Evolutionary conservation across 2,797 vertebrate genomes (phyloP), one percentile per base, ranked within the genome.

Genomic region (Alca torda): DNA sequence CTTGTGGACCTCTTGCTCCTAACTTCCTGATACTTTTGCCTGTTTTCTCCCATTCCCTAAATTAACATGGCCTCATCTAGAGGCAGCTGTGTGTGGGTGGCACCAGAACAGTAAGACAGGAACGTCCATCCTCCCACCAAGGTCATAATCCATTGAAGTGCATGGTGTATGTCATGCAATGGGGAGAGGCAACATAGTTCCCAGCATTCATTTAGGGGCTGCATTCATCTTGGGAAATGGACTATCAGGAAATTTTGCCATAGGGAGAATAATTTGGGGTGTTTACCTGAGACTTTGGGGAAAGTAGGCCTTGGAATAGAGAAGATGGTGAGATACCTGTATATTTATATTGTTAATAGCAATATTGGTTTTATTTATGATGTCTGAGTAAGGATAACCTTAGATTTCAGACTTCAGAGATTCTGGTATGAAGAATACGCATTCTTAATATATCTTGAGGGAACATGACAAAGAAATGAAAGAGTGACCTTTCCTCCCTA

Each of bases 121-220:
- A 45, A 12, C 21, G 33, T 46, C 39, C 17, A 12, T 57, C 25
- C 31, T 78, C 54, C 25, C 30, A 33, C 41, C 46, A 57, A 64
- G 16, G 33, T 37, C 46, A 11, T 48, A 15, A n/a, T 41, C 13
- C 53, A 28, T 7, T 16, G 21, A 48, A 37, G 8, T 24, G 12
- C 5, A 1, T 4, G 14, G 35, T n/a, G 39, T 12, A 0, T 13
- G 3, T 56, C 31, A 25, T 7, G 10, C 45, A 46, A 1, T 2
- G 26, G 37, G 28, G 10, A 53, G 33, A 84, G n/a, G 37, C 9
- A 33, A 4, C 13, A 0, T 6, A 16, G 13, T 69, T 82, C 20
- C 45, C 35, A 68, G 6, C 16, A 6, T 54, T 72, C 21, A 9
- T 57, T 63, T 77, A 35, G 20, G 18, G n/a, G 8, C 51, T 78